These are phyloP conservation scores for Cydia strobilella DNA, from an alignment of 1,140 invertebrate species.

Conservation along the genomic window DNA sequence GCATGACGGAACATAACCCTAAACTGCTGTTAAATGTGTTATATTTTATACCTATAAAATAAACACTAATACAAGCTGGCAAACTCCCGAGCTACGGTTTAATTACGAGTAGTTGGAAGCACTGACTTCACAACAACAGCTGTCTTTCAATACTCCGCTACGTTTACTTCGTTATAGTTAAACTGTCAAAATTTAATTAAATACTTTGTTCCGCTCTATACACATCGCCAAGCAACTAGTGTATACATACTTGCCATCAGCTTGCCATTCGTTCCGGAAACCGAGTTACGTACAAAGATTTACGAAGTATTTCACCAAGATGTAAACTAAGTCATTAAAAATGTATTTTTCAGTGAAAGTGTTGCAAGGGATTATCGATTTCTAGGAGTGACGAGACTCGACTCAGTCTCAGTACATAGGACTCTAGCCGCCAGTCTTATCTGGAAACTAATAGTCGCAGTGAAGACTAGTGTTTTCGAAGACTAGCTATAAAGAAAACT, in stretches of 20 bases:
- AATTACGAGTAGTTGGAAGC: slow-evolving; percentile 1
- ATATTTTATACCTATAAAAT: background rate
- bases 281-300: no score
- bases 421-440: no score
- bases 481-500: no score
- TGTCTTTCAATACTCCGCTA: background rate
- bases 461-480: no score
- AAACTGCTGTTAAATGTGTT: background rate
- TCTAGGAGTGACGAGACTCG: no score
- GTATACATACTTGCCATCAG: background rate
- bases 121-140: background rate
- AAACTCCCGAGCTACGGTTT: background rate
- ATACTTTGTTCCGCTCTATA: background rate
- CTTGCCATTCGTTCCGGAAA: background rate
- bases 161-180: background rate
- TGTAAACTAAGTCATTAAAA: no score
- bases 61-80: background rate
- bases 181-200: slow-evolving; percentile 5
- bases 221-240: background rate
- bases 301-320: no score
- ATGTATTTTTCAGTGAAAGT: no score
- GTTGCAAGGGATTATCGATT: no score
- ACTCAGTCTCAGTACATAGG: no score
- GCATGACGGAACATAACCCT: background rate
- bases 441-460: no score